A percentile compares a stretch with the other conserved stretches of the same genome.
phyloP scores from a whole-genome alignment of 2,113 vertebrate genomes.

The Callipepla californica region DNA sequence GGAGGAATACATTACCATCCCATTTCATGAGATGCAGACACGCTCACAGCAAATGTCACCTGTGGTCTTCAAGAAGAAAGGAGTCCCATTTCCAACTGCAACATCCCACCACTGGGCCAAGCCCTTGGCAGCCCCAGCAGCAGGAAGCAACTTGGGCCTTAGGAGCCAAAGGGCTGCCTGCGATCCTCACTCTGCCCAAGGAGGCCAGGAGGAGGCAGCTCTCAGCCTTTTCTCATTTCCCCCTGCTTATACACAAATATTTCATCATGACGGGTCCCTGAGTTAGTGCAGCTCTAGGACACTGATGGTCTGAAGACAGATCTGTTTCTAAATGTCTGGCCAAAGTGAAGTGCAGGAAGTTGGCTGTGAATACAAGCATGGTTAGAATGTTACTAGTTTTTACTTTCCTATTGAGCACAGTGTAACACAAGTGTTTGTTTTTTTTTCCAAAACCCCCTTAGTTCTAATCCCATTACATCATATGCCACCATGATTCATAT shows the following conservation, averaged over 20 bases:
- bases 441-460: background rate
- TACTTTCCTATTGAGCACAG: background rate
- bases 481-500: background rate
- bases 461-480: background rate
- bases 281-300: background rate
- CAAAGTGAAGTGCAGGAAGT: background rate
- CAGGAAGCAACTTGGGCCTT: background rate
- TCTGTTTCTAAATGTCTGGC: background rate
- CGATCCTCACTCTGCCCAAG: background rate
- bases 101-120: background rate
- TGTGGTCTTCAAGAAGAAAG: background rate
- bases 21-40: background rate
- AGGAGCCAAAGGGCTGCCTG: rapidly evolving
- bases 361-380: background rate
- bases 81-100: background rate
- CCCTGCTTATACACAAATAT: rapidly evolving
- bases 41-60: background rate
- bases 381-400: background rate
- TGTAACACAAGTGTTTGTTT: background rate
- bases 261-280: rapidly evolving
- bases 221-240: background rate
- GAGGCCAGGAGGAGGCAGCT: rapidly evolving
- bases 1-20: rapidly evolving
- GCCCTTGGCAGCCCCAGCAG: background rate
- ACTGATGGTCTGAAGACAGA: background rate